Evolutionary conservation across 2,888 invertebrate genomes (phyloP).

Genomic region (Amiota minor): DNA sequence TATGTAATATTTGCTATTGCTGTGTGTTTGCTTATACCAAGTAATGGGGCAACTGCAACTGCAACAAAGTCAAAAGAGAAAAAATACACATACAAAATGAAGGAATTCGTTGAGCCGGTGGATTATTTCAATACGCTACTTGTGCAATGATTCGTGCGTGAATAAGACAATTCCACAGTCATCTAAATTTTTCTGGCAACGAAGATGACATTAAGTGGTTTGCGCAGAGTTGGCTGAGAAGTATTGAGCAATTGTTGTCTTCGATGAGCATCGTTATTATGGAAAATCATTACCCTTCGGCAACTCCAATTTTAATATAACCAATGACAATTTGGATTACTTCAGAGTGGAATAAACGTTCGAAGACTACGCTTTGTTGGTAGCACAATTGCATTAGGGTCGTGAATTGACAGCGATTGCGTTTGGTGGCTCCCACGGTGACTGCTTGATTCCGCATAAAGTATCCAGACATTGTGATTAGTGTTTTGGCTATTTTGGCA

Average conservation of each 20-base stretch:
- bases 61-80: no score
- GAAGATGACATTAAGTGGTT: slow-evolving; percentile 94
- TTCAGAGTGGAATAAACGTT: slow-evolving; percentile 92
- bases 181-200: slow-evolving; percentile 93
- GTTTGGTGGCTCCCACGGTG: slow-evolving; percentile 94
- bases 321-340: slow-evolving; percentile 83
- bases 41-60: no score
- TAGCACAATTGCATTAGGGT: slow-evolving; percentile 74
- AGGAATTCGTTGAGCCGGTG: slow-evolving; percentile 77
- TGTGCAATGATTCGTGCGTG: slow-evolving; percentile 82
- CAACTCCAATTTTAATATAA: slow-evolving; percentile 79
- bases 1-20: no score
- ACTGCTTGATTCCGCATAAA: slow-evolving; percentile 96
- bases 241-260: slow-evolving; percentile 87
- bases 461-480: slow-evolving; percentile 90
- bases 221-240: slow-evolving; percentile 86
- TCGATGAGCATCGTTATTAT: slow-evolving; percentile 97
- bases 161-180: slow-evolving; percentile 78
- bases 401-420: slow-evolving; percentile 85
- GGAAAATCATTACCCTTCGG: slow-evolving; percentile 93
- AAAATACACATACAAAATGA: slow-evolving; percentile 47
- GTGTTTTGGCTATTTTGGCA: slow-evolving; percentile 93
- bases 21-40: no score
- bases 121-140: slow-evolving; percentile 90
- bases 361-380: slow-evolving; percentile 90